Conservation (phyloP, 1,140 invertebrate genomes). For the Protaetia brevitarsis region DNA sequence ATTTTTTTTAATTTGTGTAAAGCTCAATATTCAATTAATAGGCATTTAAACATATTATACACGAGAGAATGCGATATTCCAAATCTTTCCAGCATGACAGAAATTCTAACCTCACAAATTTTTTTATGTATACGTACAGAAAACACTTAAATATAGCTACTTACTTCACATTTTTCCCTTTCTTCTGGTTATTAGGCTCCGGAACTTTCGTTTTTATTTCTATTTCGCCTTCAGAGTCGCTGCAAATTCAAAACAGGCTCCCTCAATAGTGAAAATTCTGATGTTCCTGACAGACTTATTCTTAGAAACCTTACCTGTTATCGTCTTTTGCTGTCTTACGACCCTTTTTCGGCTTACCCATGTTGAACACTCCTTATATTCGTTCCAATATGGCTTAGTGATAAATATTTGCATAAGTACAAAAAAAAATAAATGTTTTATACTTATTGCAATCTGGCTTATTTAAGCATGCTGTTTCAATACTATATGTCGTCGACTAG, state of each 20-base stretch:
- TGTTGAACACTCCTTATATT: slow-evolving; percentile 46
- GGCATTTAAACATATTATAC: no score
- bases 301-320: slow-evolving; percentile 57
- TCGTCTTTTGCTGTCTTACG: slow-evolving; percentile 62
- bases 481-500: neutral
- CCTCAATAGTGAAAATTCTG: slow-evolving; percentile 34
- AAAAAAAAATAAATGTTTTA: slow-evolving; percentile 9
- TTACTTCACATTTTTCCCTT: slow-evolving; percentile 42
- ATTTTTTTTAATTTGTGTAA: no score
- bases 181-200: slow-evolving; percentile 39
- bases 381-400: neutral
- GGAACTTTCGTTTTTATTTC: slow-evolving; percentile 36
- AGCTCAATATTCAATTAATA: no score
- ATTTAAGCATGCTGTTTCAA: slow-evolving; percentile 20
- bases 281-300: slow-evolving; percentile 32
- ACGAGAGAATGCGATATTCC: no score
- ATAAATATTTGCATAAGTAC: slow-evolving; percentile 21
- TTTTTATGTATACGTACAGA: neutral
- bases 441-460: slow-evolving; percentile 19
- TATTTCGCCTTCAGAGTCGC: slow-evolving; percentile 42
- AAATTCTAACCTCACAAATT: slow-evolving; percentile 9
- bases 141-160: no score
- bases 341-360: slow-evolving; percentile 69
- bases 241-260: slow-evolving; percentile 41
- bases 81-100: neutral